Evolutionary conservation across 2,113 vertebrate genomes (phyloP).

Genomic region (Perognathus longimembris): DNA sequence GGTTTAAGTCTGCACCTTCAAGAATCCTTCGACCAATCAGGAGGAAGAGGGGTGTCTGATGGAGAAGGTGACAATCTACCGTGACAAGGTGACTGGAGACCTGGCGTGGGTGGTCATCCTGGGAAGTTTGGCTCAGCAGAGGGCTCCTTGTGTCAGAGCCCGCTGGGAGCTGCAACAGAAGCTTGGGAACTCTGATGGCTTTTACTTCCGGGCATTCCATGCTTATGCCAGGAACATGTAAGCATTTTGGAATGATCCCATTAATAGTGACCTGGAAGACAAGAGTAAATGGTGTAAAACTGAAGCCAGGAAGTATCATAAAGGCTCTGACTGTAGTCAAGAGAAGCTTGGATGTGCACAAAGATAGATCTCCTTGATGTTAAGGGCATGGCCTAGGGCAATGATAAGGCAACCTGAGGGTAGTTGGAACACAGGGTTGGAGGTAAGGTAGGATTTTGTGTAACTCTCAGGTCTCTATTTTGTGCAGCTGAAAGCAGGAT

Average conservation of each 20-base stretch:
- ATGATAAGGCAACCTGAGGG: not conserved
- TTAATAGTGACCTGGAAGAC: not conserved
- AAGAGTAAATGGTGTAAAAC: not conserved
- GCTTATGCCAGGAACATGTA: not conserved
- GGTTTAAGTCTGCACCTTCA: not conserved
- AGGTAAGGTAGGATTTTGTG: too few species aligned
- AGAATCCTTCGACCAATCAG: not conserved
- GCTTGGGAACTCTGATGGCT: not conserved
- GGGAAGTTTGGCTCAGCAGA: rapidly evolving
- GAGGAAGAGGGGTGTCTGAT: not conserved
- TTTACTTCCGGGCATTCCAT: not conserved
- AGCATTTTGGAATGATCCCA: not conserved
- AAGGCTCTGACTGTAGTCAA: not conserved
- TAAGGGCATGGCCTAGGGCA: not conserved
- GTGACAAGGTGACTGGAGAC: not conserved
- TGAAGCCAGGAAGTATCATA: not conserved
- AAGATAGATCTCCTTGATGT: not conserved
- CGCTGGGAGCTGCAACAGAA: not conserved
- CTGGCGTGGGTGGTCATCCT: rapidly evolving
- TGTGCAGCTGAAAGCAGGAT: not conserved
- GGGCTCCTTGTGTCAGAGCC: too few species aligned
- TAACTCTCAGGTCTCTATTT: not conserved
- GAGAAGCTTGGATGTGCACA: not conserved
- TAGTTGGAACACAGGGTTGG: not conserved
- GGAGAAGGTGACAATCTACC: not conserved